phyloP scores from a whole-genome alignment of 2,113 vertebrate species.

The Cathartes aura region DNA sequence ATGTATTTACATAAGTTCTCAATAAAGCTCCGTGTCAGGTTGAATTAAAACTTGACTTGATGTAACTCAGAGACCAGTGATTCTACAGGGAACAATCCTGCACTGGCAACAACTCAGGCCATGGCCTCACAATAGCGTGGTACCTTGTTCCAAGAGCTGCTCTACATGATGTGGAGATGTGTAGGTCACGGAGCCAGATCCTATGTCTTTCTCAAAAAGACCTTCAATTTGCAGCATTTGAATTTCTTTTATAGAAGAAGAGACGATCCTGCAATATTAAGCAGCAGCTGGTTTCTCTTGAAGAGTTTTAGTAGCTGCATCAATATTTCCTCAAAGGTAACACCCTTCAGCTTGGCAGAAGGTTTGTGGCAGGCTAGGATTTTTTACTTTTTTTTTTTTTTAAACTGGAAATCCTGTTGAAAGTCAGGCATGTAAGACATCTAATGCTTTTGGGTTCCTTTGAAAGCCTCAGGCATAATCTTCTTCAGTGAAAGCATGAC shows the following conservation, averaged over 20 bases:
- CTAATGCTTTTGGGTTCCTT: conserved; percentile 1
- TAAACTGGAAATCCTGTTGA: background rate
- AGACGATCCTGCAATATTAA: background rate
- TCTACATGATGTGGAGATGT: background rate
- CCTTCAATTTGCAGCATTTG: background rate
- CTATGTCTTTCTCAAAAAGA: background rate
- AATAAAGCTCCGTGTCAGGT: background rate
- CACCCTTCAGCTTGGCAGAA: conserved; percentile 6
- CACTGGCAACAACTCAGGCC: background rate
- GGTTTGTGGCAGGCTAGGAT: background rate
- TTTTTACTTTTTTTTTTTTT: background rate
- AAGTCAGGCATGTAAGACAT: background rate
- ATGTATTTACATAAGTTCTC: background rate
- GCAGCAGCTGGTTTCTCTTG: background rate
- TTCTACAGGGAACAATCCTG: background rate
- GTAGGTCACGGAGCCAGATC: background rate
- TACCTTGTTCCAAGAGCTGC: background rate
- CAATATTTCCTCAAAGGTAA: conserved; percentile 15
- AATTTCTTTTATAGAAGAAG: background rate
- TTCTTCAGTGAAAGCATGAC: background rate
- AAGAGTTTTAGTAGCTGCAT: background rate
- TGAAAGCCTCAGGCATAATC: conserved; percentile 7
- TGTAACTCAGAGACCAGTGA: background rate
- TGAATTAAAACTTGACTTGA: conserved; percentile 11
- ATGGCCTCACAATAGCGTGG: accelerated